Conservation (phyloP, 2,888 invertebrate genomes). For the Siphonodentalium dalli region DNA sequence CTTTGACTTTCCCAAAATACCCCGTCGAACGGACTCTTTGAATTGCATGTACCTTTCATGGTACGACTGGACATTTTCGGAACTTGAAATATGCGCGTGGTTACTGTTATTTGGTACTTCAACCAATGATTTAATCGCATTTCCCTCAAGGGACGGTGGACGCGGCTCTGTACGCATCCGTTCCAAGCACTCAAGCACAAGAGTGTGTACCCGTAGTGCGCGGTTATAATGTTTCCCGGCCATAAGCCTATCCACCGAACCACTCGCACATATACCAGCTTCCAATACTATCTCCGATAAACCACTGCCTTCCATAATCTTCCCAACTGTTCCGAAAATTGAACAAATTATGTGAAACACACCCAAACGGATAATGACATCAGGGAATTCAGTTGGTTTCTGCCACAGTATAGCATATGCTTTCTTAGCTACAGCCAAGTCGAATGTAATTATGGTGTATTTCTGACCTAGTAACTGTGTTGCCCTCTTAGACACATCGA, state of each 20-base stretch:
- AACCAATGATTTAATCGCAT: too few relatives aligned
- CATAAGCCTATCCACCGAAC: conserved; percentile 17
- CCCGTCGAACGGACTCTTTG: conserved; percentile 6
- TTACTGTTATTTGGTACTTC: too few relatives aligned
- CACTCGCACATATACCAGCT: conserved; percentile 13
- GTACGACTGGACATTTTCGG: too few relatives aligned
- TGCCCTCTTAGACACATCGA: conserved; percentile 15
- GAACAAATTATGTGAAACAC: conserved; percentile 14
- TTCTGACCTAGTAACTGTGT: conserved; percentile 16
- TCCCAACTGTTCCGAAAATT: conserved; percentile 13
- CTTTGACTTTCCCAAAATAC: conserved; percentile 1
- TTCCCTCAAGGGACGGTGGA: too few relatives aligned
- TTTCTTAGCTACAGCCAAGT: conserved; percentile 23
- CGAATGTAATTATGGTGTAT: conserved; percentile 25
- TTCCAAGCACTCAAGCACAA: conserved; percentile 17
- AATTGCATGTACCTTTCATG: conserved; percentile 8
- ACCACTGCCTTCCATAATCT: conserved; percentile 14
- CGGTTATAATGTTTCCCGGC: conserved; percentile 20
- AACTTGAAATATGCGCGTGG: too few relatives aligned
- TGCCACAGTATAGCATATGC: conserved; percentile 20
- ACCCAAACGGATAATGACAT: conserved; percentile 1
- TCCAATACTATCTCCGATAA: conserved; percentile 12
- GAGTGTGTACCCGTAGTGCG: conserved; percentile 25
- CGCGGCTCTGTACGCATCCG: conserved; percentile 5
- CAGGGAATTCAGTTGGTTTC: conserved; percentile 10